phyloP scores from a whole-genome alignment of 2,113 vertebrate genomes.

The Dermatemys mawii region DNA sequence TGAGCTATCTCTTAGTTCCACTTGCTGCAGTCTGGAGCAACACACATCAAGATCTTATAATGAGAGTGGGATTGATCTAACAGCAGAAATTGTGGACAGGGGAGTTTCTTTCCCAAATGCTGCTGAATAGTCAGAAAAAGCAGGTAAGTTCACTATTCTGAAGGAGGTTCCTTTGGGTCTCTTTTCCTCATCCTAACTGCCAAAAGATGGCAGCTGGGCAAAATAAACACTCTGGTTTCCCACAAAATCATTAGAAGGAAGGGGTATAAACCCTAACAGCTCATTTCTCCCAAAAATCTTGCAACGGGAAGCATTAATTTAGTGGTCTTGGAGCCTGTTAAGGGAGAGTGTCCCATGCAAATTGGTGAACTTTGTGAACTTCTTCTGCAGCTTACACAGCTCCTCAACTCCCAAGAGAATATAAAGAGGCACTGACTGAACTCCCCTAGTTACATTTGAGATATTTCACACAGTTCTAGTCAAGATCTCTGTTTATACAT shows the following conservation, averaged over 20 bases:
- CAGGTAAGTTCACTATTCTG: not conserved
- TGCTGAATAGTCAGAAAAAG: not conserved
- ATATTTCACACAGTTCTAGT: not conserved
- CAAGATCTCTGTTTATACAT: not conserved
- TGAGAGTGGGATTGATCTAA: not conserved
- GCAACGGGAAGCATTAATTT: accelerated
- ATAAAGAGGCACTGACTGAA: not conserved
- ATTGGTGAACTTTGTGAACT: not conserved
- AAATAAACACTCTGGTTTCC: not conserved
- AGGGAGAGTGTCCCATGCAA: not conserved
- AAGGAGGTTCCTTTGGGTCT: not conserved
- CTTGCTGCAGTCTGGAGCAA: not conserved
- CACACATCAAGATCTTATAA: not conserved
- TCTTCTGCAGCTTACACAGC: not conserved
- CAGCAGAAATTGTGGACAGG: not conserved
- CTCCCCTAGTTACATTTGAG: not conserved
- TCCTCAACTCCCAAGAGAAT: not conserved
- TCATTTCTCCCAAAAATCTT: not conserved
- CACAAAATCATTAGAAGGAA: not conserved
- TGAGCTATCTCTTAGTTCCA: not conserved
- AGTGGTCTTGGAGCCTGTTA: not conserved
- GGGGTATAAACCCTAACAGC: not conserved
- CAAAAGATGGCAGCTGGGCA: not conserved
- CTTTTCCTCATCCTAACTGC: not conserved
- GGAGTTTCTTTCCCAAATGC: not conserved